Base-by-base conservation (phyloP, 2,113 vertebrate species). In the Chaetodon auriga region DNA sequence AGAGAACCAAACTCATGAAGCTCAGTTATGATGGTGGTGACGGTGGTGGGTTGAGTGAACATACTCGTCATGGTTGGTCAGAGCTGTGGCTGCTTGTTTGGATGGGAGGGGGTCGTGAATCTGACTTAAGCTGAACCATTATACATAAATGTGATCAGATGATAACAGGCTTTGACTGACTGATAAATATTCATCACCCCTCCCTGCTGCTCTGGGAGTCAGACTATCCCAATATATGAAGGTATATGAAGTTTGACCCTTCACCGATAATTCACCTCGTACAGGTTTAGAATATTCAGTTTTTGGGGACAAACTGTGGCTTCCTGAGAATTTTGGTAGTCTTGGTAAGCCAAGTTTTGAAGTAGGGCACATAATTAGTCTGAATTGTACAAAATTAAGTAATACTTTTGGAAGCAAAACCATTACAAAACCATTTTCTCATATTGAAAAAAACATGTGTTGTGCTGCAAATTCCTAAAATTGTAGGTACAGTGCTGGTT, bases 81-180 rank as follows among this genome's bases (percentile, higher is more conserved):
- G 30, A 76, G 38, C 61, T 83, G 85, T 21, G 70, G 70, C 77
- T 54, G 45, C 36, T 65, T 64, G 70, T 70, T 76, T 63, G 18
- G 35, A 82, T 63, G 19, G 9, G 25, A 15, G 16, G 9, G 19
- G 21, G n/a, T 30, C 54, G 4, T 25, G 18, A 51, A 69, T 75
- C 49, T 19, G 35, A 63, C 71, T 51, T 65, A 45, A n/a, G 53
- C 49, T 38, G 19, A 71, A 58, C 38, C 54, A 16, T 9, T 62
- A 53, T 18, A 38, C 21, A 64, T 64, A 30, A 70, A 72, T 45
- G 41, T 38, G 55, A 51, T 19, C 16, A 48, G 57, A 65, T 21
- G 57, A 65, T 21, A 54, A 78, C 21, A 58, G 35, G 35, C 36
- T 64, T 16, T 36, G 55, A 64, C 25, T 49, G 10, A 43, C 5